These are phyloP conservation scores for Macrotis lagotis DNA, from an alignment of 2,113 vertebrate species.

Conservation along the genomic window DNA sequence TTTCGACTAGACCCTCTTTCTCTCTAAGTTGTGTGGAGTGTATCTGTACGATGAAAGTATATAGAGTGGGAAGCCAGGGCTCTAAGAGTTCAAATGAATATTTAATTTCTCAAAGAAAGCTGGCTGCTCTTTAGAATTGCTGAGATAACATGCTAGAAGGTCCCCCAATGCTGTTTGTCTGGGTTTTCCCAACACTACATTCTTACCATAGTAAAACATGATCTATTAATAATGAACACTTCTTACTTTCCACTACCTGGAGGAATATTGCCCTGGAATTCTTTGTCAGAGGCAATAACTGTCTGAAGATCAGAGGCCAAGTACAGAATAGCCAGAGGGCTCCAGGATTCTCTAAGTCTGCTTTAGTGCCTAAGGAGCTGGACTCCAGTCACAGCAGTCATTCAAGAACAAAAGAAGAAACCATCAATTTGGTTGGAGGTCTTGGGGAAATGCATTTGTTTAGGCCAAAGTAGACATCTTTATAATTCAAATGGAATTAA, in stretches of 20 bases:
- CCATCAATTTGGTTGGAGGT: slow-evolving; percentile 63
- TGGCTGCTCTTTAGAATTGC: slow-evolving; percentile 58
- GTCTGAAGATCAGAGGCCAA: slow-evolving; percentile 64
- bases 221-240: slow-evolving; percentile 73
- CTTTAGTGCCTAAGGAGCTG: slow-evolving; percentile 71
- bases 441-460: slow-evolving; percentile 73
- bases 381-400: not conserved
- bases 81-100: slow-evolving; percentile 37
- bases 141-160: slow-evolving; percentile 7
- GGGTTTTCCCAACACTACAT: slow-evolving; percentile 48
- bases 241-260: slow-evolving; percentile 71
- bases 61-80: not conserved
- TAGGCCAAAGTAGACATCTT: slow-evolving; percentile 64
- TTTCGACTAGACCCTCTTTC: not conserved
- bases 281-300: slow-evolving; percentile 77
- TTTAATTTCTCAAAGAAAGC: slow-evolving; percentile 36
- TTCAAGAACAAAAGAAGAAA: slow-evolving; percentile 53
- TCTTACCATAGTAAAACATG: slow-evolving; percentile 54
- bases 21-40: not conserved
- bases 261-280: slow-evolving; percentile 75
- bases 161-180: slow-evolving; percentile 13
- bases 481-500: slow-evolving; percentile 60
- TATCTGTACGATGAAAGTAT: slow-evolving; percentile 42
- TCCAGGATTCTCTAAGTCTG: slow-evolving; percentile 69
- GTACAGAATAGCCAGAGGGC: slow-evolving; percentile 73